phyloP scores from a whole-genome alignment of 2,888 invertebrate species.

The Reticulitermes lucifugus region DNA sequence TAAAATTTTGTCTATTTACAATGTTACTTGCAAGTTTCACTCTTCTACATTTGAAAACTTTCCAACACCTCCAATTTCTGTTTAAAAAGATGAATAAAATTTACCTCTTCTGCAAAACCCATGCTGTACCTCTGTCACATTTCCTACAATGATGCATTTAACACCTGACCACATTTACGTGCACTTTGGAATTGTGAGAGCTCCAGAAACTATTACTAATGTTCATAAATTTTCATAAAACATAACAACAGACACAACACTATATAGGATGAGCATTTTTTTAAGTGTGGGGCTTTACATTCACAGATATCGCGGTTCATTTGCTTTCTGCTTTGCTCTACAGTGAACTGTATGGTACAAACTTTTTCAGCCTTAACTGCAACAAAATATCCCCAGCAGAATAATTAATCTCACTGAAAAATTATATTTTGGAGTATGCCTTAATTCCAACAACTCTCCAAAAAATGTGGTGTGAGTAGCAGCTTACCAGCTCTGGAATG shows the following conservation, averaged over 20 bases:
- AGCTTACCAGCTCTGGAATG: not conserved
- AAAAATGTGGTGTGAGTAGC: not conserved
- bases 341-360: not conserved
- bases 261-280: conserved; percentile 4
- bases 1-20: no score
- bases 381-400: not conserved
- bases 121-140: not conserved
- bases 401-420: not conserved
- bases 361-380: not conserved
- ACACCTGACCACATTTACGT: not conserved
- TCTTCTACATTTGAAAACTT: not conserved
- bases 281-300: conserved; percentile 1
- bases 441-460: not conserved
- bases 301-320: conserved; percentile 14
- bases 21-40: not conserved
- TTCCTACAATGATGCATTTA: not conserved
- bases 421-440: not conserved
- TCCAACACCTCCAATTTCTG: not conserved
- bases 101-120: not conserved
- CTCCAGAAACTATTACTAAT: not conserved
- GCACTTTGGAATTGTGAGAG: conserved; percentile 2
- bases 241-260: conserved; percentile 24
- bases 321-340: not conserved
- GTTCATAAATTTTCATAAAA: conserved; percentile 15
- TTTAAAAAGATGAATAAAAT: not conserved